Conservation (phyloP, 2,113 vertebrate genomes). For the Sphyrna mokarran region DNA sequence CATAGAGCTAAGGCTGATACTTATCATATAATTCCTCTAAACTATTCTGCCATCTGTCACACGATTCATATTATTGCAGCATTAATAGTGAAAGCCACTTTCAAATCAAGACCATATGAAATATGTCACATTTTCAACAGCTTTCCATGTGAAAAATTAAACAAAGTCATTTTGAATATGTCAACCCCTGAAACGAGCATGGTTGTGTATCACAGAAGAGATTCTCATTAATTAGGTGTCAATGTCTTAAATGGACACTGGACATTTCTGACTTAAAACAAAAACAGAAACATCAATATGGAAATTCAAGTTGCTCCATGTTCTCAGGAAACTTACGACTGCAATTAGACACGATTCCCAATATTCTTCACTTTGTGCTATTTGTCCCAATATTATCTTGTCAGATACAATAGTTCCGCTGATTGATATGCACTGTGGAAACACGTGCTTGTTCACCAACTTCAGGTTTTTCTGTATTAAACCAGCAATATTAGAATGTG, state of each 20-base stretch:
- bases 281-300: not conserved
- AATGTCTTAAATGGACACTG: not conserved
- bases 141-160: not conserved
- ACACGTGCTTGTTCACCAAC: slow-evolving; percentile 43
- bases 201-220: not conserved
- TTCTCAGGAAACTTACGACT: slow-evolving; percentile 55
- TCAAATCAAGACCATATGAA: not conserved
- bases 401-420: slow-evolving; percentile 61
- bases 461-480: slow-evolving; percentile 49
- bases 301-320: not conserved
- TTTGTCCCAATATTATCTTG: slow-evolving; percentile 44
- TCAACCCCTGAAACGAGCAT: not conserved
- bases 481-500: not conserved
- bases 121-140: not conserved
- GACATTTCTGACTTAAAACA: not conserved
- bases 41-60: not conserved
- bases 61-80: not conserved
- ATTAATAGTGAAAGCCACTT: not conserved
- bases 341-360: slow-evolving; percentile 61
- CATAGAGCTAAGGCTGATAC: not conserved
- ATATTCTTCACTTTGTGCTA: slow-evolving; percentile 56
- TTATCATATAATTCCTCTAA: not conserved
- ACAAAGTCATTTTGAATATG: not conserved
- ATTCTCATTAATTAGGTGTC: not conserved
- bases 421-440: slow-evolving; percentile 52